A percentile compares a stretch with the other conserved stretches of the same genome.
These are phyloP conservation scores for Drosophila arizonae DNA, from an alignment of 1,140 invertebrate species.

Conservation along the genomic window DNA sequence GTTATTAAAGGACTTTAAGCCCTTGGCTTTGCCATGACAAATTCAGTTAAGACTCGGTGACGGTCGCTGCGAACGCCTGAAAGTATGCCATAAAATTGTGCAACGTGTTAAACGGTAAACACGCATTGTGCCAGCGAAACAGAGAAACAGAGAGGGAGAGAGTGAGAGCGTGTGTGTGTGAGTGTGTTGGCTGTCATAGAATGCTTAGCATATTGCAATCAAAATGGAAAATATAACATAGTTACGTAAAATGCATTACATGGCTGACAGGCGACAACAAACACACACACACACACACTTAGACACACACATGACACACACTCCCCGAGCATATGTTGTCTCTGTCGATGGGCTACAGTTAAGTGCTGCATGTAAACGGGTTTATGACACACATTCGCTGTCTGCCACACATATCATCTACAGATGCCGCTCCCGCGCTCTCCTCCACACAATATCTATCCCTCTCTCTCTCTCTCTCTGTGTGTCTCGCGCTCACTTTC, in stretches of 20 bases:
- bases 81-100: conserved; percentile 42
- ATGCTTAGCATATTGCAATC: conserved; percentile 66
- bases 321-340: conserved; percentile 19
- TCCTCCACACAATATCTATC: not conserved
- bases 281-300: conserved; percentile 6
- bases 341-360: conserved; percentile 43
- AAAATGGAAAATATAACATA: conserved; percentile 63
- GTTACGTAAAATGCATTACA: conserved; percentile 55
- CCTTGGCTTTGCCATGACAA: conserved; percentile 11
- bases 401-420: conserved; percentile 7
- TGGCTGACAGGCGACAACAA: conserved; percentile 38
- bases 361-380: conserved; percentile 53
- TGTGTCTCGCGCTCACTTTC: not conserved
- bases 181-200: conserved; percentile 14
- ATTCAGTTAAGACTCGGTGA: conserved; percentile 20
- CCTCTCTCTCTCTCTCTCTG: not conserved
- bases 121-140: conserved; percentile 18
- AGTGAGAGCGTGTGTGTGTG: conserved; percentile 10
- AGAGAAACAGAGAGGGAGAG: too few relatives aligned
- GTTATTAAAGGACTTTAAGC: conserved; percentile 50
- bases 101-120: conserved; percentile 41
- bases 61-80: conserved; percentile 17
- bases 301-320: not conserved
- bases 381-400: conserved; percentile 38
- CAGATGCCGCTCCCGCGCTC: not conserved